A percentile compares a stretch with the other conserved stretches of the same genome.
Evolutionary conservation across 2,888 invertebrate genomes (phyloP).

Genomic region (Coelopa pilipes): DNA sequence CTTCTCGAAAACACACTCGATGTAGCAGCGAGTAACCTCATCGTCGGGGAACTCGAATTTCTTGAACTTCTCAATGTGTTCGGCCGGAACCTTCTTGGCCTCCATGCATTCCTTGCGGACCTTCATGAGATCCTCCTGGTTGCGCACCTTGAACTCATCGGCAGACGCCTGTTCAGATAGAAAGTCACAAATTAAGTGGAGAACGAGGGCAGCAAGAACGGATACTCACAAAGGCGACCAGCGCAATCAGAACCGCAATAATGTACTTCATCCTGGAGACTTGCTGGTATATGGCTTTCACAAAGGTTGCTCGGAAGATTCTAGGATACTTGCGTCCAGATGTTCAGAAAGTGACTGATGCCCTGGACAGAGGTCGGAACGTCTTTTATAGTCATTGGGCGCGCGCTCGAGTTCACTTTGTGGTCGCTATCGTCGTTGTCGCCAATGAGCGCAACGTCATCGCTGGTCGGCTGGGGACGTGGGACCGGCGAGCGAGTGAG

Average conservation of each 20-base stretch:
- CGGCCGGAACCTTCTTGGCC: slow-evolving; percentile 60
- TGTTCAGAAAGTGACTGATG: slow-evolving; percentile 48
- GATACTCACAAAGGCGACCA: slow-evolving; percentile 61
- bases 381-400: slow-evolving; percentile 47
- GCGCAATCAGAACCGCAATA: slow-evolving; percentile 59
- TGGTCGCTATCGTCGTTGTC: not conserved
- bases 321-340: slow-evolving; percentile 32
- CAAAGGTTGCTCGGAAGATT: not conserved
- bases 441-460: not conserved
- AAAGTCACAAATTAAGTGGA: not conserved
- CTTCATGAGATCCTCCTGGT: slow-evolving; percentile 62
- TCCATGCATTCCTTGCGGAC: slow-evolving; percentile 63
- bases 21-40: slow-evolving; percentile 64
- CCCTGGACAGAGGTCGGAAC: slow-evolving; percentile 2
- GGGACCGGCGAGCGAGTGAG: not conserved
- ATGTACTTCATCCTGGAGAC: slow-evolving; percentile 59
- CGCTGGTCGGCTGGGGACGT: slow-evolving; percentile 1
- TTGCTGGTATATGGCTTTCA: not conserved
- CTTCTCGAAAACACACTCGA: slow-evolving; percentile 65
- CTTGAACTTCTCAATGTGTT: slow-evolving; percentile 63
- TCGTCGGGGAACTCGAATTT: slow-evolving; percentile 65
- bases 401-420: not conserved
- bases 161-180: slow-evolving; percentile 55
- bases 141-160: slow-evolving; percentile 61
- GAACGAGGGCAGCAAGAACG: not conserved